phyloP scores from a whole-genome alignment of 2,113 vertebrate genomes.

The Hydrolagus affinis region DNA sequence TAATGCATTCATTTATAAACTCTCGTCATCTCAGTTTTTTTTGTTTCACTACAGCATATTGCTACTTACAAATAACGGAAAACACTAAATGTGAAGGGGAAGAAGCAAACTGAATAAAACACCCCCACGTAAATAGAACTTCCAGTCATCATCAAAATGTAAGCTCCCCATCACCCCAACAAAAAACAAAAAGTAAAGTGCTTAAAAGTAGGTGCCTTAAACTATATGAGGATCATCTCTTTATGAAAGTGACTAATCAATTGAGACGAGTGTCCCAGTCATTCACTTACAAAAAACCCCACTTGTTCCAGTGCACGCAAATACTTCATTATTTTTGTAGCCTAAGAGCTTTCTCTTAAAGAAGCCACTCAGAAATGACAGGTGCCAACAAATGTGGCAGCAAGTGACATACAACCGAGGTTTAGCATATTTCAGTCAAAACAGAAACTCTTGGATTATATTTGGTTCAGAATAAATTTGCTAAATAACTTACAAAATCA shows the following conservation, averaged over 20 bases:
- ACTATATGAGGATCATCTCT: neutral
- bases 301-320: neutral
- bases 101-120: neutral
- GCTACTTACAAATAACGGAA: too few species aligned
- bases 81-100: neutral
- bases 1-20: too few species aligned
- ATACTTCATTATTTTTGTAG: neutral
- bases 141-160: neutral
- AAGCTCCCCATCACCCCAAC: too few species aligned
- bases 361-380: conserved; percentile 4
- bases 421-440: conserved; percentile 28
- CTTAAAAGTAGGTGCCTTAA: neutral
- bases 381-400: conserved; percentile 5
- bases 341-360: neutral
- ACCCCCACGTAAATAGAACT: neutral
- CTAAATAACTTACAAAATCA: conserved; percentile 82
- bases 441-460: conserved; percentile 9
- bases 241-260: neutral
- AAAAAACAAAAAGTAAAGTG: neutral
- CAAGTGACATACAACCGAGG: conserved; percentile 25
- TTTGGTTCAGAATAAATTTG: conserved; percentile 11
- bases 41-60: too few species aligned
- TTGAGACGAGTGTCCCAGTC: neutral
- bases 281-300: neutral
- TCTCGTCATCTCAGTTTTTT: too few species aligned